Evolutionary conservation across 2,888 invertebrate species (phyloP).

Genomic region (Drosophila vallismaia): DNA sequence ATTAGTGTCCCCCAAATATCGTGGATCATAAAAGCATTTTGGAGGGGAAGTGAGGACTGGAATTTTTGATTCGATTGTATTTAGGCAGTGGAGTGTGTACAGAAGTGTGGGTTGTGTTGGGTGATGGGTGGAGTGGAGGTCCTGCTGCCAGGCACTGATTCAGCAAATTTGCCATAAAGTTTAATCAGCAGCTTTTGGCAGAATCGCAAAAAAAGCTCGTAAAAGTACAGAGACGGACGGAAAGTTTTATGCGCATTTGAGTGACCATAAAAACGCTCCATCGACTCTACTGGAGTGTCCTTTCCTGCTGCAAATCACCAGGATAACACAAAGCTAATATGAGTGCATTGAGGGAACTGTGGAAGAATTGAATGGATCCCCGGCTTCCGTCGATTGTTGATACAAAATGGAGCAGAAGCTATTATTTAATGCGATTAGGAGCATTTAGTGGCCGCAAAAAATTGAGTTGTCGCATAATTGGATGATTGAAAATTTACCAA

Average conservation of each 20-base stretch:
- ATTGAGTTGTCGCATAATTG: neutral
- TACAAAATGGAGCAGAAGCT: conserved; percentile 66
- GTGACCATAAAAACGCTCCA: conserved; percentile 68
- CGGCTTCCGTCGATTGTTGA: conserved; percentile 56
- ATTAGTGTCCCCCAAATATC: conserved; percentile 63
- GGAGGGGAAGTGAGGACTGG: conserved; percentile 52
- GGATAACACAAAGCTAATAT: conserved; percentile 11
- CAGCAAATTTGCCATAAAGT: conserved; percentile 81
- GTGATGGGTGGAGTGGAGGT: neutral
- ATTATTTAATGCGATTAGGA: conserved; percentile 70
- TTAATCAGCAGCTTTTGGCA: conserved; percentile 80
- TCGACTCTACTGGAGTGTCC: conserved; percentile 43
- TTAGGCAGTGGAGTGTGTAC: conserved; percentile 49
- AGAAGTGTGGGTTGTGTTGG: neutral
- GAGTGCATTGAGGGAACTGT: conserved; percentile 27
- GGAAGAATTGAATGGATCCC: conserved; percentile 27
- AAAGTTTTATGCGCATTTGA: conserved; percentile 71
- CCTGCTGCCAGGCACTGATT: conserved; percentile 63
- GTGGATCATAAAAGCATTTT: conserved; percentile 70
- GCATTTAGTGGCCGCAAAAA: conserved; percentile 32
- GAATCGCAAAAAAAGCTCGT: conserved; percentile 51
- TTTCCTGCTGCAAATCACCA: conserved; percentile 22
- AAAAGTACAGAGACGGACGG: conserved; percentile 54
- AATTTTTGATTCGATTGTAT: conserved; percentile 59
- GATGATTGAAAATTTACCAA: neutral